Evolutionary conservation across 2,888 invertebrate species (phyloP), one percentile per base, ranked within the genome.

Genomic region (Coelinius sp.): DNA sequence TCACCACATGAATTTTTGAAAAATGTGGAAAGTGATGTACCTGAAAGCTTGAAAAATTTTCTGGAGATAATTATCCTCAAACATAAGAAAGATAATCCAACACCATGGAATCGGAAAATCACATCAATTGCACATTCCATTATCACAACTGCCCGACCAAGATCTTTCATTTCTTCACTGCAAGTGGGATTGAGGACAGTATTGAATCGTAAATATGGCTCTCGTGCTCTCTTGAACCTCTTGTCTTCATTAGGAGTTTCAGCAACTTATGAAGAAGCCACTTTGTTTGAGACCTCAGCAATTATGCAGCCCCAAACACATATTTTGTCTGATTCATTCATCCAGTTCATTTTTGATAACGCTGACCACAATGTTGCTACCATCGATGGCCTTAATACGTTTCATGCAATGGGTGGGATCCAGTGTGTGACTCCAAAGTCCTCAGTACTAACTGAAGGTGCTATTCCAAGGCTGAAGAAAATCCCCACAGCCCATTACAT

Each of bases 291-390:
- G 8, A 31, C 31, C 31, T n/a, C n/a, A 31, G 31, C 8, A 4
- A 31, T 31, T 31, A 31, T 31, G 8, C 49, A 49, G 12, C 49
- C 49, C 2, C 49, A 49, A 22, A 17, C 49, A n/a, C 49, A 22
- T 20, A 49, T 49, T 72, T 79, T 76, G 31, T 4, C 31, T 8
- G 31, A 31, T 31, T 31, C 31, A 8, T 31, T 31, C 8, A 31
- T 31, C 31, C 31, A 31, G 8, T 31, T 31, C 8, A 8, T 31
- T 8, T 31, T 31, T 8, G 81, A 82, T 71, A 83, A 83, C 78
- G 80, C 81, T 64, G 82, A 83, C 77, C 78, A 81, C 27, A 83
- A 84, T 82, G 81, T 82, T 7, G 38, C 77, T 72, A 82, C 83
- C 1, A 31, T 83, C 17, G 81, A 82, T 53, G 79, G 80, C 65